Evolutionary conservation across 1,140 invertebrate genomes (phyloP), one percentile per base, ranked within the genome.

Genomic region (Papilio polyxenes): DNA sequence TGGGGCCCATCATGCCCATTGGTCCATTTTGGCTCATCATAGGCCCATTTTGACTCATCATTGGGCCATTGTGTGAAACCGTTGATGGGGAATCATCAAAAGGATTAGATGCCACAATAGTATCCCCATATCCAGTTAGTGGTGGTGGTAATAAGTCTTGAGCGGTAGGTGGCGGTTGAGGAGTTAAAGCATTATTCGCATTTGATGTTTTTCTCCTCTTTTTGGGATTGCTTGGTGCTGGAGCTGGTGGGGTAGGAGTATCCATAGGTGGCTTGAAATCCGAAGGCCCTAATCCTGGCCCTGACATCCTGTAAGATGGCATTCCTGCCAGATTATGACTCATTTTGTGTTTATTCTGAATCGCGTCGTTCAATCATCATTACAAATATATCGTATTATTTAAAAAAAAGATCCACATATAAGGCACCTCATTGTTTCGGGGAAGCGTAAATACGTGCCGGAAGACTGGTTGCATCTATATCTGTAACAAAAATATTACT

Each of bases 61-160:
- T 96, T 65, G 95, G 95, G 87, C 95, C 91, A 94, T 95, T 87
- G 94, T 95, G 92, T 91, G 95, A 94, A 86, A 96, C 88, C 94
- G 96, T 95, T 69, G 92, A 93, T 37, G 98, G 97, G 13, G 97
- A 98, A 89, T 99, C 98, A 94, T 99, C 98, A 94, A 99, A 99
- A 44, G 98, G 98, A 95, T 99, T 99, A 80, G 97, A 98, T 53
- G 98, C 98, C 83, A 99, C 96, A 89, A 99, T 98, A 72, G 98
- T 98, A 89, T 99, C 98, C 62, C 98, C 98, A 94, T 98, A 98
- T 78, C 97, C 97, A 65, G 97, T 96, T 48, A 98, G 97, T 15
- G 98, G 98, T 44, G 98, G 98, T 82, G 97, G 95, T 83, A 98
- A 93, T 89, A 98, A 96, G 94, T 97, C 96, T 87, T 97, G 96